These are phyloP conservation scores for Selene dorsalis DNA, from an alignment of 2,797 vertebrate genomes.

Conservation along the genomic window DNA sequence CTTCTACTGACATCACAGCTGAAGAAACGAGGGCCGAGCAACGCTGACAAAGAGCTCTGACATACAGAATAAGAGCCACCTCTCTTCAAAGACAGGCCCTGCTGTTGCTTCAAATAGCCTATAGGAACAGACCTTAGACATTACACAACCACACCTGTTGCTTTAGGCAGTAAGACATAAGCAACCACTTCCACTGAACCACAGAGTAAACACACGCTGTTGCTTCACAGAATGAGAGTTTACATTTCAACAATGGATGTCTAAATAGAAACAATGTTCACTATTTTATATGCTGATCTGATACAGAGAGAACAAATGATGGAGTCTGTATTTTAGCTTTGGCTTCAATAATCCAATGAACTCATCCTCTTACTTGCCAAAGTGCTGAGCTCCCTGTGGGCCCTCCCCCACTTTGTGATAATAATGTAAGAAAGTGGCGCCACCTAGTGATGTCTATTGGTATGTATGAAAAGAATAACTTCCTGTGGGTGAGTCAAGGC, in stretches of 20 bases:
- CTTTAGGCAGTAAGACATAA: conserved; percentile 44
- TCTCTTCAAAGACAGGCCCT: conserved; percentile 34
- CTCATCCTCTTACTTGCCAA: conserved; percentile 48
- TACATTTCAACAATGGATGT: conserved; percentile 38
- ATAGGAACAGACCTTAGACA: conserved; percentile 34
- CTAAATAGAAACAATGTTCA: conserved; percentile 37
- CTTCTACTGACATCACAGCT: conserved; percentile 28
- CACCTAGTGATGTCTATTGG: conserved; percentile 40
- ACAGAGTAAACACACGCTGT: conserved; percentile 40
- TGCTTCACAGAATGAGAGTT: conserved; percentile 15
- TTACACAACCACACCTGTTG: conserved; percentile 66
- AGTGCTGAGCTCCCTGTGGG: conserved; percentile 11
- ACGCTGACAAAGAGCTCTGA: conserved; percentile 3
- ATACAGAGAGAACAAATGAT: conserved; percentile 27
- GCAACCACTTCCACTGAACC: conserved; percentile 30
- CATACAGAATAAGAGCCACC: conserved; percentile 1
- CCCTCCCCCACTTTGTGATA: background rate
- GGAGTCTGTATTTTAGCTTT: conserved; percentile 34
- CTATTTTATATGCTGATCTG: conserved; percentile 17
- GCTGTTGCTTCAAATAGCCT: conserved; percentile 42
- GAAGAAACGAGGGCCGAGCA: background rate
- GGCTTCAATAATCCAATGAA: conserved; percentile 54
- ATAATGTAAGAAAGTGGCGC: conserved; percentile 20
- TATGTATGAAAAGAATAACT: background rate
- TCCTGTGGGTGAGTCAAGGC: background rate